Base-by-base conservation (phyloP, 2,888 invertebrate species). In the Trachelus stipa region DNA sequence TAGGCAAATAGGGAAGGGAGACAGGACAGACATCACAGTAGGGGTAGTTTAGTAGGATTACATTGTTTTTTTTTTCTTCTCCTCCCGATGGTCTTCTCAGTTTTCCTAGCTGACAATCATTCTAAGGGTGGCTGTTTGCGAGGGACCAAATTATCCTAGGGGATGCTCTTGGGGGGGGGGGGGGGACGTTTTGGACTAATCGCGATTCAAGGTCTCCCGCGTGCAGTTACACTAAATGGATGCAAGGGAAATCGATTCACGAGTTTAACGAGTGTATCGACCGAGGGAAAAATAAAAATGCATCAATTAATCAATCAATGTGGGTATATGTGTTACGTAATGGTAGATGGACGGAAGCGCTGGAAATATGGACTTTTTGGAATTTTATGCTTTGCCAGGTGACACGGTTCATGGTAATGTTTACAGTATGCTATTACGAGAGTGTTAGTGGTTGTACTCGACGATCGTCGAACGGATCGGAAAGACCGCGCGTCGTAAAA, bases 1-100 rank as follows among this genome's bases (percentile, higher is more conserved):
- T 90, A 89, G 90, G 89, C 86, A 89, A 89, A 89, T 88, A 89
- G 89, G 37, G 35, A 73, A 79, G 71, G 69, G 74, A 56, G 56
- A 74, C 71, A 71, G 80, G 75, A 76, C 78, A 75, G 81, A 78
- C 79, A 82, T 81, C 75, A 73, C 68, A 68, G 73, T 76, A 73
- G 30, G 34, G 15, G 68, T 74, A 35, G 74, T 79, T 73, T 56
- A 69, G 82, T 77, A 78, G 84, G 83, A 88, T 87, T 87, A 85
- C 84, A 83, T 56, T 56, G 56, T 56, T 56, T 56, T 56, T 23
- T 40, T 40, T 40, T 40, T 23, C 56, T 23, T 56, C 56, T 56
- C 56, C 56, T 23, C 56, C 56, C 6, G 56, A 56, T 23, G 23
- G 56, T 56, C 56, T 56, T 15, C 56, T 56, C 15, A 56, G 56